Evolutionary conservation across 1,140 invertebrate species (phyloP), one percentile per base, ranked within the genome.

Genomic region (Diorhabda carinulata): DNA sequence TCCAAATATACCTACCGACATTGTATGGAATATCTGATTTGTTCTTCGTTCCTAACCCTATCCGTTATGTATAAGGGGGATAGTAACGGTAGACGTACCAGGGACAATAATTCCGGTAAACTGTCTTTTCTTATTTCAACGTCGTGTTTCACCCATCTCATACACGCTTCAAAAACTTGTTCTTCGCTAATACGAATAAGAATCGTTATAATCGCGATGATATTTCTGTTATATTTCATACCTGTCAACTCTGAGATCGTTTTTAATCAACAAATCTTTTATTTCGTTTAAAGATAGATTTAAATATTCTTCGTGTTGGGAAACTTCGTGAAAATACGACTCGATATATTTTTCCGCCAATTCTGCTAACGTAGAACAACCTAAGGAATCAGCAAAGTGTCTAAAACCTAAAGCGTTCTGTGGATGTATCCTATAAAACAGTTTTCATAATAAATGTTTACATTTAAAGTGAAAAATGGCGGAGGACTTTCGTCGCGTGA

Each of bases 401-500:
- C 91, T 83, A 60, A 95, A 90, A 3, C 92, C 92, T 63, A 96
- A 79, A n/a, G 93, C 93, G 82, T 96, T 95, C 68, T 90, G 87
- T 1, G 92, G 91, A 76, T 93, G 88, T 74, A 96, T 87, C 77
- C 92, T 91, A 77, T 61, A 81, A 79, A 68, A 9, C 9, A 64
- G 59, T 10, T 58, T 57, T 41, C 5, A 3, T 8, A 62, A n/a
- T 67, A 61, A 67, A 43, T 57, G 40, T 43, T 40, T 2, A 42
- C 25, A 47, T 7, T 4, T 25, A 56, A 56, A 56, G 25, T 25
- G 25, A 25, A 25, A 25, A 25, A 25, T 25, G 25, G 25, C 25
- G 25, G 25, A 25, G 25, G 25, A 25, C 25, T 25, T 25, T 25
- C 25, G 2, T 25, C 25, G 25, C 25, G 25, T 25, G 25, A 25